Evolutionary conservation across 2,888 invertebrate species (phyloP), one percentile per base, ranked within the genome.

Genomic region (Lydus trimaculatus): DNA sequence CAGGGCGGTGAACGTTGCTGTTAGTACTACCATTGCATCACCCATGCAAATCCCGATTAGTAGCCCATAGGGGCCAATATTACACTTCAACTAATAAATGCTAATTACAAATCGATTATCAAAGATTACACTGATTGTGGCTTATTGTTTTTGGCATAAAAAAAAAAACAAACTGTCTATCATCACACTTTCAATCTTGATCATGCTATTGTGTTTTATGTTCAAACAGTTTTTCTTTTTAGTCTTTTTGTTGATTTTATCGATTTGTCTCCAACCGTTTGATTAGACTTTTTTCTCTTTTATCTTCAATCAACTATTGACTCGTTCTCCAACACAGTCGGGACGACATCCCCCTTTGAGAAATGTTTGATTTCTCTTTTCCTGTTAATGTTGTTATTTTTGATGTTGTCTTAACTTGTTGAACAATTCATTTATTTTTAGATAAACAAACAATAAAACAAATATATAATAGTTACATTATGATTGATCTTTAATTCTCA

Each of bases 41-140:
- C 56, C 31, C 31, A 20, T 36, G 52, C 33, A 66, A 63, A 66
- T 63, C 66, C 39, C 64, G 68, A 65, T 68, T 68, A 68, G 67
- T 67, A 43, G 61, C 43, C 65, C 73, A 65, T 52, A 73, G 75
- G 73, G 71, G 67, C 72, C 73, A 73, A 75, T 78, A 76, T 75
- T 73, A 69, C 70, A 73, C 73, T 66, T 74, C 73, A 63, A 70
- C 72, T 74, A 77, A n/a, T n/a, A n/a, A 78, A 79, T 77, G 76
- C 78, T 79, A 77, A 79, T 79, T 79, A 74, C 68, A 65, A 70
- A 77, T 77, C 72, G 76, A 76, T 74, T 73, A 72, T 56, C 68
- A 64, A 36, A 65, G 64, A 67, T 72, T 69, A 56, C n/a, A n/a
- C 56, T 2, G 28, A 28, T 13, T 23, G 43, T 43, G 1, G 39